Evolutionary conservation across 2,888 invertebrate species (phyloP), one percentile per base, ranked within the genome.

Genomic region (Orchestes rusci): DNA sequence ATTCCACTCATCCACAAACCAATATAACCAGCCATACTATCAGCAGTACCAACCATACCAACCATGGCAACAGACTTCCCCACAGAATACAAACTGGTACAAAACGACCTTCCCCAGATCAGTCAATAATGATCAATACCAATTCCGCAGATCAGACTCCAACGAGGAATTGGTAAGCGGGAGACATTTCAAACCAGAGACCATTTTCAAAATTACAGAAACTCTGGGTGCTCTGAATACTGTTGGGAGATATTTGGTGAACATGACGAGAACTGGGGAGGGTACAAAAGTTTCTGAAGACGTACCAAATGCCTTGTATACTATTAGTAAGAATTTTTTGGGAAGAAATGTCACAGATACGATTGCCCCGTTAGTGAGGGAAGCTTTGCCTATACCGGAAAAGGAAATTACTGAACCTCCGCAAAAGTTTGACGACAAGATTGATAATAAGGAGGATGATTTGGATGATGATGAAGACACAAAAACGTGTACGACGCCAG

Each of bases 161-260:
- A 48, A 50, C 23, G 52, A 55, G 13, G 53, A 59, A 38, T 28
- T 45, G 4, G 64, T 63, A 39, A 56, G 60, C 28, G 59, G 59
- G n/a, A 56, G 69, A 19, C 65, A 67, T 55, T 65, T 68, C 45
- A 57, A 60, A 35, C 66, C 67, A 17, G 67, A 68, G 45, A 68
- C 73, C 1, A 59, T 77, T 43, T 60, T 67, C 39, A 72, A 70
- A 38, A 74, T 77, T 49, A 73, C 76, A 1, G 79, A 79, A 63
- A 79, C 79, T 1, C 63, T 79, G 3, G 50, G 89, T 20, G 90
- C 90, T 3, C 73, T 91, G 12, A 90, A 90, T 55, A 88, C 89
- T 2, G 84, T 91, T 0, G 90, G 90, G 1, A 80, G 83, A 61
- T 87, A 86, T 62, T 73, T 91, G 53, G 86, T 91, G 1, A 88